Base-by-base conservation (phyloP, 1,140 invertebrate genomes). In the Cydia fagiglandana region DNA sequence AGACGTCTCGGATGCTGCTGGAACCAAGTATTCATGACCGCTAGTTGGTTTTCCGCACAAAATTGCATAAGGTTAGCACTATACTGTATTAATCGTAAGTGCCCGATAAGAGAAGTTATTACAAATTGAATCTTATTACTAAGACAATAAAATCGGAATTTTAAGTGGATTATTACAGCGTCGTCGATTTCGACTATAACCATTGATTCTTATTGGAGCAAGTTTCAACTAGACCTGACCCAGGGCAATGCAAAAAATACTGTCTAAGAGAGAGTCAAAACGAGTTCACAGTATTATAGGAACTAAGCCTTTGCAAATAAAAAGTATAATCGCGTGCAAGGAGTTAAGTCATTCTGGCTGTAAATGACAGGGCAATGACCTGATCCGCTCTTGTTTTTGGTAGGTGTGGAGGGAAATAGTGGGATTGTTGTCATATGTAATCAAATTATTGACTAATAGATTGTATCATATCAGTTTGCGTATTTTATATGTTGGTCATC, bases 31-130 rank as follows among this genome's bases (percentile, higher is more conserved):
- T n/a, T n/a, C n/a, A n/a, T n/a, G n/a, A n/a, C n/a, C n/a, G n/a
- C n/a, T n/a, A n/a, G n/a, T n/a, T n/a, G n/a, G n/a, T n/a, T n/a
- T n/a, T n/a, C n/a, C n/a, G n/a, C n/a, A n/a, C n/a, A n/a, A n/a
- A n/a, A n/a, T n/a, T n/a, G n/a, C n/a, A 61, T 24, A 61, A 61
- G 56, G 56, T 61, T 61, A 24, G 17, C 12, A 50, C 47, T 53
- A 56, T 56, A n/a, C n/a, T 61, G 6, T 61, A 61, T n/a, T 61
- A 61, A 61, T 24, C 56, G 56, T 17, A n/a, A 53, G 50, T 61
- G 56, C 9, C 9, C 56, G 56, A 61, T 61, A 61, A 61, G 15
- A 24, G 9, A 24, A 61, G 56, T 61, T 61, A 61, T 24, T 61
- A 10, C 20, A 61, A 24, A 61, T 61, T 61, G 56, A 61, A 61